Conservation (phyloP, 2,888 invertebrate genomes). For the Dione juno region DNA sequence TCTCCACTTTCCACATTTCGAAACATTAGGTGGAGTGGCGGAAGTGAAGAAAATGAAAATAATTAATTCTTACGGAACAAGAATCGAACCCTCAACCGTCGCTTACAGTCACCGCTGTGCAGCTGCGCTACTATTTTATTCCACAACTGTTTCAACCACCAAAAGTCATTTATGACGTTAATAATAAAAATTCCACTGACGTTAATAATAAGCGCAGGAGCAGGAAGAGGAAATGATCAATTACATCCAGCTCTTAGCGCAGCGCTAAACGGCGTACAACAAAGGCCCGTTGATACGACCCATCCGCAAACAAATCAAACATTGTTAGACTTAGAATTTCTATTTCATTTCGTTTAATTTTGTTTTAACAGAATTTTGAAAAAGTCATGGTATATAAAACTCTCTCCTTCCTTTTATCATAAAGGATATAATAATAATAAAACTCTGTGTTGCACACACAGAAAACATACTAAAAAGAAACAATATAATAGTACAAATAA, state of each 20-base stretch:
- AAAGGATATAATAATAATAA: too few species aligned
- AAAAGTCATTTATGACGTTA: neutral
- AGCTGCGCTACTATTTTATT: too few species aligned
- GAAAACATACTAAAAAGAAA: too few species aligned
- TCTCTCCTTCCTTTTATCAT: too few species aligned
- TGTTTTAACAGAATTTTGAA: neutral
- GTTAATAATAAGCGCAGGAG: conserved; percentile 16
- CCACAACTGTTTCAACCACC: neutral
- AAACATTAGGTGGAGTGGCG: too few species aligned
- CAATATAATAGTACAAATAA: too few species aligned
- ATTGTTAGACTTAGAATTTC: neutral
- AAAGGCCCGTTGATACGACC: conserved; percentile 43
- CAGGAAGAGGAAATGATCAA: conserved; percentile 48
- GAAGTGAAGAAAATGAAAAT: too few species aligned
- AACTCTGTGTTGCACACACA: too few species aligned
- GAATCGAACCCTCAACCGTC: too few species aligned
- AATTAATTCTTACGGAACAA: too few species aligned
- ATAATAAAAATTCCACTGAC: neutral
- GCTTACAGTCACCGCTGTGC: too few species aligned
- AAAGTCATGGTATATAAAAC: neutral
- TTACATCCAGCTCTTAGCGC: conserved; percentile 40
- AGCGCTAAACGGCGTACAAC: conserved; percentile 43
- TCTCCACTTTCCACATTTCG: too few species aligned
- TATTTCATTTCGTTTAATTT: neutral
- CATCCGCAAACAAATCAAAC: conserved; percentile 25